Conservation (phyloP, 2,888 invertebrate genomes). For the Drosophila mulleri region DNA sequence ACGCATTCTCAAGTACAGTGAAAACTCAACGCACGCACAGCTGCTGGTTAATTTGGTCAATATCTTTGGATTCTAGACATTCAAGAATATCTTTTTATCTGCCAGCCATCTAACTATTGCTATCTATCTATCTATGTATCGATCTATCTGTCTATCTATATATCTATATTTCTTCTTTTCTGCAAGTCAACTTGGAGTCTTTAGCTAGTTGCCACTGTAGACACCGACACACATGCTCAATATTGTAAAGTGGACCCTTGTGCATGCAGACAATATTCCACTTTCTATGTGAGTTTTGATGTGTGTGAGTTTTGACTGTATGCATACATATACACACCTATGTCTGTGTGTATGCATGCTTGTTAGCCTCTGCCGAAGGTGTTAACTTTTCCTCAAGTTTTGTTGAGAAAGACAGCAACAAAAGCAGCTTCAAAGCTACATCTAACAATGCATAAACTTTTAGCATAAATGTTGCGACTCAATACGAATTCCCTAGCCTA, state of each 20-base stretch:
- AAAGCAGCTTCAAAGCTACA: not conserved
- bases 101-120: too few species aligned
- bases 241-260: conserved; percentile 64
- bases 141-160: too few species aligned
- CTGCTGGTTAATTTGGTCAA: too few species aligned
- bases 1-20: conserved; percentile 41
- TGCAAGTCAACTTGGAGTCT: too few species aligned
- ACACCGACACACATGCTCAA: conserved; percentile 16
- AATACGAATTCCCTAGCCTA: conserved; percentile 1
- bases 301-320: not conserved
- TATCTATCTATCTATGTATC: too few species aligned
- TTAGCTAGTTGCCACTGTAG: not conserved
- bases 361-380: conserved; percentile 56
- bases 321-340: too few species aligned
- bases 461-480: conserved; percentile 31
- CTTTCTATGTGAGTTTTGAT: conserved; percentile 9
- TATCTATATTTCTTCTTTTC: too few species aligned
- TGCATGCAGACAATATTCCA: conserved; percentile 41
- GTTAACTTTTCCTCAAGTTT: conserved; percentile 59
- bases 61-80: too few species aligned
- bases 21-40: not conserved
- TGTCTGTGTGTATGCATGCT: conserved; percentile 36
- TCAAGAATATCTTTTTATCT: not conserved
- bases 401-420: conserved; percentile 11
- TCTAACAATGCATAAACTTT: conserved; percentile 38